Evolutionary conservation across 2,888 invertebrate genomes (phyloP).

Genomic region (Lasioglossum marginatum): DNA sequence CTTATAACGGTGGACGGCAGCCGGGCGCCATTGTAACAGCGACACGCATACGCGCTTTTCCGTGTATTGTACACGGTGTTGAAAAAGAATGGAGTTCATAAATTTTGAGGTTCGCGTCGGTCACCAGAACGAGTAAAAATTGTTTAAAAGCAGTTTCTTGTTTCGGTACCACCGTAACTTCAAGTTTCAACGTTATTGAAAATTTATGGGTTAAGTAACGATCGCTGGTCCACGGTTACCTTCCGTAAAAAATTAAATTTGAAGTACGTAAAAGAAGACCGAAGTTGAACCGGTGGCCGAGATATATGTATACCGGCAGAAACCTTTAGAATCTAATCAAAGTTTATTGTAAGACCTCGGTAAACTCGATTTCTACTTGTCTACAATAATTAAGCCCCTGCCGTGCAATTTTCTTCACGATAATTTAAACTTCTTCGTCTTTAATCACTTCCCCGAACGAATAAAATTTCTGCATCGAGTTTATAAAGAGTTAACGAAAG

Average conservation of each 20-base stretch:
- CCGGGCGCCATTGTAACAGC: constrained; percentile 53
- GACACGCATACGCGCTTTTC: constrained; percentile 23
- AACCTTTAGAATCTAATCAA: background rate
- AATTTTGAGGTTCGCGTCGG: background rate
- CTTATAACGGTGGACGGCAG: constrained; percentile 52
- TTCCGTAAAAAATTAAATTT: background rate
- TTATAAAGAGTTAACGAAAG: background rate
- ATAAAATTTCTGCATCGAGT: background rate
- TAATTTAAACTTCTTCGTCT: background rate
- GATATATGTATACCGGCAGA: background rate
- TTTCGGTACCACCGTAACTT: constrained; percentile 10
- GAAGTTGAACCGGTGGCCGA: background rate
- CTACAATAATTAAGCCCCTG: background rate
- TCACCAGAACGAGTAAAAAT: background rate
- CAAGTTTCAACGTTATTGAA: background rate
- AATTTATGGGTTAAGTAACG: constrained; percentile 6
- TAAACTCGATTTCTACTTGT: background rate
- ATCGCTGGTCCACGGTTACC: background rate
- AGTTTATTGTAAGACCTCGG: background rate
- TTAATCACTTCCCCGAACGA: background rate
- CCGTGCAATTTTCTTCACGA: background rate
- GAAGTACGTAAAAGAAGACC: background rate
- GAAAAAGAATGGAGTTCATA: background rate
- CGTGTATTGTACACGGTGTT: constrained; percentile 16
- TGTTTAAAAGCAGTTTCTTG: constrained; percentile 29